phyloP scores from a whole-genome alignment of 2,797 vertebrate species.

The Onychomys leucogaster region DNA sequence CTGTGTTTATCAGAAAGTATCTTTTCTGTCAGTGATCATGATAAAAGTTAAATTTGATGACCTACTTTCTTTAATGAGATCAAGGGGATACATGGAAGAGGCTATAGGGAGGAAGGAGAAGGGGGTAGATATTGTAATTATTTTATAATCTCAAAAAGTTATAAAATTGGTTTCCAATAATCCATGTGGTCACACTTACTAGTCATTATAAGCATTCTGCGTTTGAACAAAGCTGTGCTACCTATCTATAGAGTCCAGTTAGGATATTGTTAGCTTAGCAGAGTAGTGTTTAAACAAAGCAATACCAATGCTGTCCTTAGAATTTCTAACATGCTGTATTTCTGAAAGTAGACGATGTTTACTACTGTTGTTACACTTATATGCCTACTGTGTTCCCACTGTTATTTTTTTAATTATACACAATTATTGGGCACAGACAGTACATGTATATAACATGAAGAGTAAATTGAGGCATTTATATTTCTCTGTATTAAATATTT shows the following conservation, averaged over 20 bases:
- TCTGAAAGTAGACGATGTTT: neutral
- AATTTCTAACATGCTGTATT: neutral
- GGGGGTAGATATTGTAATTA: no score
- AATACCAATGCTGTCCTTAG: neutral
- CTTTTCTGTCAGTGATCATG: neutral
- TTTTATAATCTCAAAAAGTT: neutral
- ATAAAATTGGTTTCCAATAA: neutral
- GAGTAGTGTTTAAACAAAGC: neutral
- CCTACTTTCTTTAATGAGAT: neutral
- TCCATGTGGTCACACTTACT: neutral
- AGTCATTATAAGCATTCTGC: neutral
- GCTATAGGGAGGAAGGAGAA: neutral
- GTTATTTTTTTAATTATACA: neutral
- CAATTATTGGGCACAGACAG: neutral
- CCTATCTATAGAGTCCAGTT: neutral
- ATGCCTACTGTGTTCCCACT: neutral
- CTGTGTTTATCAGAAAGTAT: neutral
- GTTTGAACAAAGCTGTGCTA: neutral
- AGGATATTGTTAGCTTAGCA: neutral
- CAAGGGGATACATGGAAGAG: neutral
- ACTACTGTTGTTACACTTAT: neutral
- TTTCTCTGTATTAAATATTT: neutral
- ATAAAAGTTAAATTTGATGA: neutral
- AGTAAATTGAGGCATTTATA: neutral
- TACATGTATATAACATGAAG: neutral